Conservation (phyloP, 1,140 invertebrate species). For the Drosophila repletoides region DNA sequence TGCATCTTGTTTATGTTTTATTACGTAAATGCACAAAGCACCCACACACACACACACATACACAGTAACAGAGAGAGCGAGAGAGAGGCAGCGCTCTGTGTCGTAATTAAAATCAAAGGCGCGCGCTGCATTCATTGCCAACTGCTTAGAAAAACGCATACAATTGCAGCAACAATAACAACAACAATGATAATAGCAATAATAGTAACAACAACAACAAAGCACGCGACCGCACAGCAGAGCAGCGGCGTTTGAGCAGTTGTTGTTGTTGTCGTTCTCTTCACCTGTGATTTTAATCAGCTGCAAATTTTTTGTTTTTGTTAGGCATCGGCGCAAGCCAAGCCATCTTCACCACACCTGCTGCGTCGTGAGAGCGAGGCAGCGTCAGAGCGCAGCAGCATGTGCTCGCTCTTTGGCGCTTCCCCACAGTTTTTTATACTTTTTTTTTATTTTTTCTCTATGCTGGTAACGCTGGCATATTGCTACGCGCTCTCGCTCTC, state of each 20-base stretch:
- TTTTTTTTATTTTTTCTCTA: slow-evolving; percentile 14
- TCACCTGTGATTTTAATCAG: slow-evolving; percentile 74
- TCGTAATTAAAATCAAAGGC: slow-evolving; percentile 72
- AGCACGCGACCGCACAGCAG: slow-evolving; percentile 24
- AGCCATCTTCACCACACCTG: slow-evolving; percentile 76
- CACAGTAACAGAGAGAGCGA: slow-evolving; percentile 2
- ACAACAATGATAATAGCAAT: slow-evolving; percentile 10
- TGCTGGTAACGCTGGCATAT: slow-evolving; percentile 51
- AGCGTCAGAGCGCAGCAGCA: background rate
- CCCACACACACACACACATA: slow-evolving; percentile 21
- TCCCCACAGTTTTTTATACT: slow-evolving; percentile 14
- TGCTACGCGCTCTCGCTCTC: background rate
- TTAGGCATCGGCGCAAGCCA: slow-evolving; percentile 22
- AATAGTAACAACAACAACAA: slow-evolving; percentile 10
- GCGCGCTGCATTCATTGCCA: slow-evolving; percentile 66
- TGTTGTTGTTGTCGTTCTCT: slow-evolving; percentile 45
- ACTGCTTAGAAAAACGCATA: slow-evolving; percentile 35
- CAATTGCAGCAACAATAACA: slow-evolving; percentile 28
- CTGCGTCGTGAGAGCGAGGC: slow-evolving; percentile 45
- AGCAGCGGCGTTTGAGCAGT: slow-evolving; percentile 15
- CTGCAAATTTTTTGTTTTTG: slow-evolving; percentile 40
- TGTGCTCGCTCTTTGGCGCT: slow-evolving; percentile 18
- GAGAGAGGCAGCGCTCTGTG: slow-evolving; percentile 14
- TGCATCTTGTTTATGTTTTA: slow-evolving; percentile 51
- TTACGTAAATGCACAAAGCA: slow-evolving; percentile 44